Evolutionary conservation across 2,888 invertebrate genomes (phyloP).

Genomic region (Xestia xanthographa): DNA sequence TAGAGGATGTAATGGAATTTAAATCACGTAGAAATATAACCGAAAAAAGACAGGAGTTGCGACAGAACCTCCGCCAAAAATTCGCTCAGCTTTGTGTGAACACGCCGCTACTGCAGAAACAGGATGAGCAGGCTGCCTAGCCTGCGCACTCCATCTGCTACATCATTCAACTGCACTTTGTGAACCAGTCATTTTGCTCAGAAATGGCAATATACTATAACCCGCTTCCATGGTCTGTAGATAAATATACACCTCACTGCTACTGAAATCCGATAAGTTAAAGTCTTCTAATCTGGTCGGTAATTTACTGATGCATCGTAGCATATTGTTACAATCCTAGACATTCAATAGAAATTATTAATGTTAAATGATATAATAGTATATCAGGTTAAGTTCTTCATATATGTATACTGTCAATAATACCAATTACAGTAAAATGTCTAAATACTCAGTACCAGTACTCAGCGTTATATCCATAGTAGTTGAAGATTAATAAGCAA

Average conservation of each 20-base stretch:
- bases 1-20: constrained; percentile 96
- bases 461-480: constrained; percentile 37
- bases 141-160: constrained; percentile 32
- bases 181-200: constrained; percentile 51
- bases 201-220: constrained; percentile 56
- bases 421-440: constrained; percentile 39
- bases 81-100: constrained; percentile 95
- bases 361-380: constrained; percentile 36
- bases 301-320: constrained; percentile 32
- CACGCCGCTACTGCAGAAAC: constrained; percentile 74
- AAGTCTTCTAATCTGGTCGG: constrained; percentile 40
- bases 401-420: constrained; percentile 38
- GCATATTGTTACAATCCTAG: constrained; percentile 36
- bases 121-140: constrained; percentile 77
- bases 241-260: constrained; percentile 47
- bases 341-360: constrained; percentile 50
- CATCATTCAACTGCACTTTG: constrained; percentile 75
- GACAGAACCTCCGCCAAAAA: constrained; percentile 95
- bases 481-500: constrained; percentile 47
- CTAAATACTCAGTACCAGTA: constrained; percentile 57
- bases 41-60: constrained; percentile 95
- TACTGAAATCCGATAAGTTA: constrained; percentile 46
- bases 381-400: constrained; percentile 51
- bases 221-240: constrained; percentile 57
- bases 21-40: constrained; percentile 95